Base-by-base conservation (phyloP, 2,888 invertebrate genomes). In the Andrena hattorfiana region DNA sequence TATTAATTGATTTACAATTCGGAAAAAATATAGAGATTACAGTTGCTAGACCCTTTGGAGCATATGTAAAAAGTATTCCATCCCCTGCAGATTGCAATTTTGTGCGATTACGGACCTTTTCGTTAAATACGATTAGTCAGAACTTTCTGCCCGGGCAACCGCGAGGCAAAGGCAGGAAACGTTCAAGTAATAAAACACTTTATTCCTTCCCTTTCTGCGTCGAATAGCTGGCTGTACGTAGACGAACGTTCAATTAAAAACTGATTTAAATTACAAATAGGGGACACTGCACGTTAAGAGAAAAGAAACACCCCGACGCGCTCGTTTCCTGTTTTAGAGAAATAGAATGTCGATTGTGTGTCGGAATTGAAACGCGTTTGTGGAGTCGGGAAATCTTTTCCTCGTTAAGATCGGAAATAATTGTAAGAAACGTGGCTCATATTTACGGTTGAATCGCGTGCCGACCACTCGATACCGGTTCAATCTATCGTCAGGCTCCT, bases 381-480 rank as follows among this genome's bases (percentile, higher is more conserved):
- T 42, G 42, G 16, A 16, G 13, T 0, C 16, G 13, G 16, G 16
- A 16, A 1, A 42, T 42, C 16, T 16, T 16, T 42, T 16, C 42
- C 16, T 16, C 16, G 42, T 42, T 42, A 42, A 5, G 42, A 42
- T 42, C 16, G 42, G 13, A 8, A 26, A 30, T 7, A 3, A 13
- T 2, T 26, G 42, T 23, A 23, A 26, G 49, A 35, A 13, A 13
- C 26, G 7, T 35, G 6, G 28, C 7, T 32, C 32, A 67, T 60
- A 77, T 51, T 74, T 66, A 28, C 10, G 7, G 8, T 10, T 26
- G 56, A 49, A 51, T 77, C 63, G 72, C 42, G 49, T 10, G n/a
- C 20, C 16, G 28, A 10, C 2, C 28, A 10, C 26, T 51, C 63
- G 16, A 56, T 51, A n/a, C 51, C n/a, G 20, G 54, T 54, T 20